Evolutionary conservation across 2,113 vertebrate species (phyloP).

Genomic region (Barbus barbus): DNA sequence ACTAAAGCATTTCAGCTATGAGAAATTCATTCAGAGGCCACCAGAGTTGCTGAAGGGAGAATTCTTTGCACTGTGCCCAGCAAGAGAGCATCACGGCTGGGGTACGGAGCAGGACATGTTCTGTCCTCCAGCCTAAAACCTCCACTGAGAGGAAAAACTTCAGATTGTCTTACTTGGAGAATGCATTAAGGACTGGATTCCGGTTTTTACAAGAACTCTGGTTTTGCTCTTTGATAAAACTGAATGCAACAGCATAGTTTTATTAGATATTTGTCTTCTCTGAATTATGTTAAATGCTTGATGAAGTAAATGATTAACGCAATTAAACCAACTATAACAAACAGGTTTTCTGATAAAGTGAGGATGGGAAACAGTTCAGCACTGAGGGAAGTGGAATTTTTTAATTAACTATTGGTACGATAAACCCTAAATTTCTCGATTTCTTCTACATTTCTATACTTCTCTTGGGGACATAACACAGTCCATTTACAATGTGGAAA

Average conservation of each 20-base stretch:
- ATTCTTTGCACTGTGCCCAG: conserved; percentile 1
- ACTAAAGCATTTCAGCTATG: neutral
- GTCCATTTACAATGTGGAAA: neutral
- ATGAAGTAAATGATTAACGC: conserved; percentile 6
- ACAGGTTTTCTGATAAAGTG: neutral
- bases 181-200: neutral
- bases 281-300: neutral
- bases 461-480: neutral
- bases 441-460: neutral
- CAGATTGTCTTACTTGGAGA: neutral
- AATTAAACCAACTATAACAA: neutral
- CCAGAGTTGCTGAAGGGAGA: neutral
- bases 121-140: neutral
- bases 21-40: neutral
- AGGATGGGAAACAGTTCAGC: conserved; percentile 1
- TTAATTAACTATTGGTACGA: conserved; percentile 1
- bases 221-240: neutral
- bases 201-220: neutral
- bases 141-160: conserved; percentile 19
- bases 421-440: neutral
- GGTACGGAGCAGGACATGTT: neutral
- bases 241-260: neutral
- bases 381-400: conserved; percentile 17
- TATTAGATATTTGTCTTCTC: neutral
- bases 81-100: conserved; percentile 6